Conservation (phyloP, 1,140 invertebrate species). For the Heliconius hewitsoni region DNA sequence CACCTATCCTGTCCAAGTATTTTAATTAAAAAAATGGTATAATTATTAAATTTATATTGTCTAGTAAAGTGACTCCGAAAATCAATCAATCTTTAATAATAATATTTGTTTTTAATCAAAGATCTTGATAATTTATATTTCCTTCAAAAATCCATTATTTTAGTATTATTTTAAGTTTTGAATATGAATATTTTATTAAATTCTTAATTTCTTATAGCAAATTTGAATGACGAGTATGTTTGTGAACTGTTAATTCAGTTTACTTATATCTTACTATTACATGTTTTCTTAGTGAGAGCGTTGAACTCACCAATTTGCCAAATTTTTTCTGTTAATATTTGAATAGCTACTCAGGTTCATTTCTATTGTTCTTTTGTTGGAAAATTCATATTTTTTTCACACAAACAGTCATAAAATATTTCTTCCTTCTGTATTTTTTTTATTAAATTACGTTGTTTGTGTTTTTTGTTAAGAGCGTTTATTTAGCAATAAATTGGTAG, state of each 20-base stretch:
- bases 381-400: neutral
- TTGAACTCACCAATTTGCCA: slow-evolving; percentile 31
- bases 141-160: neutral
- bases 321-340: slow-evolving; percentile 16
- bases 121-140: too few species aligned
- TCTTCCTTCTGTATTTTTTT: too few species aligned
- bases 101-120: too few species aligned
- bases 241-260: slow-evolving; percentile 31
- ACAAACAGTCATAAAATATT: neutral
- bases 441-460: too few species aligned
- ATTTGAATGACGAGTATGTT: neutral
- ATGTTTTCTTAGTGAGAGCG: slow-evolving; percentile 22
- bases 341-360: neutral
- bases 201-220: neutral
- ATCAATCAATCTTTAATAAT: too few species aligned
- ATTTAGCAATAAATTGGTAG: too few species aligned
- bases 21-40: too few species aligned
- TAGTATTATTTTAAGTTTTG: neutral
- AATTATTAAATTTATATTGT: too few species aligned
- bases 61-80: too few species aligned
- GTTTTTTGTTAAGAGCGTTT: too few species aligned
- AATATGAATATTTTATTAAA: neutral
- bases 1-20: too few species aligned
- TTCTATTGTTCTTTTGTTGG: neutral
- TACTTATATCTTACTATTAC: slow-evolving; percentile 4